Base-by-base conservation (phyloP, 2,113 vertebrate species). In the Maylandia zebra region DNA sequence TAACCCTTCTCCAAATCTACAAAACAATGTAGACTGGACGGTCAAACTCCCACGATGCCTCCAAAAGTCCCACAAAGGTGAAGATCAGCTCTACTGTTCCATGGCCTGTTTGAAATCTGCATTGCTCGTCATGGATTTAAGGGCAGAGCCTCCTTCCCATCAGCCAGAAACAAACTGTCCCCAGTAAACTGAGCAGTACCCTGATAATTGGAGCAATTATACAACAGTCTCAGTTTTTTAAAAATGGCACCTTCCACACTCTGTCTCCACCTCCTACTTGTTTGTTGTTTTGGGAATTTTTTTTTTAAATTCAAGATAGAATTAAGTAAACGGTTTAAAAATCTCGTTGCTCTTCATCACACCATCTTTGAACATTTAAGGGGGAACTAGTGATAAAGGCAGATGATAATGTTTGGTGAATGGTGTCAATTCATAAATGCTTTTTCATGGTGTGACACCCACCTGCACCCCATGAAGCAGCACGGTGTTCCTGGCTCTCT, bases 401-500 rank as follows among this genome's bases (percentile, higher is more conserved):
- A 43, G 66, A 71, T 17, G 22, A 27, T 45, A 45, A 45, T 17
- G 41, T 48, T 7, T 74, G 41, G 14, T 38, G 13, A 16, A 52
- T 38, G 10, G 79, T 57, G 22, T 27, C 2, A 2, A 53, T 34
- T 53, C 8, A 14, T 10, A 2, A 7, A 19, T 45, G 17, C 10
- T 45, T 8, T 24, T 13, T 9, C n/a, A 14, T 30, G n/a, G 48
- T 30, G 12, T 57, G 74, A 57, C 4, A 64, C 91, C 43, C 56
- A 95, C 94, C 93, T 95, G 95, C 17, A 93, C 83, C 1, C 96
- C 96, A 0, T 97, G 97, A 3, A 97, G 95, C 83, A 96, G 89
- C 82, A 97, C 96, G 0, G 97, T 97, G 93, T 97, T 97, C 10
- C 96, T 90, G 16, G 96, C 97, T 52, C 89, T 95, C 13, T 79